Conservation (phyloP, 2,888 invertebrate genomes). For the Drosophila macrothrix region DNA sequence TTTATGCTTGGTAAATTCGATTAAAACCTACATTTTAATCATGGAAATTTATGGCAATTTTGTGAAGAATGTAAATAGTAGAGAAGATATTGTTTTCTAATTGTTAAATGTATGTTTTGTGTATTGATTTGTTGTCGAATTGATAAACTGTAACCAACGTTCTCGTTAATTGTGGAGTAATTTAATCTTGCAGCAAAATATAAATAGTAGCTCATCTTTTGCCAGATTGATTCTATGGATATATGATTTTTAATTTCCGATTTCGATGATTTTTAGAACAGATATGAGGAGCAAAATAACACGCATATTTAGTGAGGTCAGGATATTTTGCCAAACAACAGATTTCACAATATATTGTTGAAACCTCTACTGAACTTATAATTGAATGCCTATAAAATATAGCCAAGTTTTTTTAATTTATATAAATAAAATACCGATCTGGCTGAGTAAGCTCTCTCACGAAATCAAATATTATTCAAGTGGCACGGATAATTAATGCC, state of each 20-base stretch:
- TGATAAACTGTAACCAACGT: not conserved
- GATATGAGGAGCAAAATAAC: not conserved
- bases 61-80: not conserved
- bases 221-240: not conserved
- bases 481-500: not conserved
- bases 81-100: not conserved
- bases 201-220: fast-evolving
- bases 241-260: not conserved
- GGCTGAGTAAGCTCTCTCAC: not conserved
- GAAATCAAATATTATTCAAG: not conserved
- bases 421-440: not conserved
- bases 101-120: not conserved
- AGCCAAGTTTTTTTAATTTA: not conserved
- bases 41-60: not conserved
- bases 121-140: not conserved
- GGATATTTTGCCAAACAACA: not conserved
- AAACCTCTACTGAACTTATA: not conserved
- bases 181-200: not conserved
- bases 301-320: not conserved
- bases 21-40: not conserved
- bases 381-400: not conserved
- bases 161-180: not conserved
- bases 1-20: not conserved
- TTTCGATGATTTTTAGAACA: not conserved
- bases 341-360: not conserved